Percentiles rank a stretch among this genome's conserved stretches.
phyloP scores from a whole-genome alignment of 2,113 vertebrate genomes.

The Machaerirhynchus nigripectus region DNA sequence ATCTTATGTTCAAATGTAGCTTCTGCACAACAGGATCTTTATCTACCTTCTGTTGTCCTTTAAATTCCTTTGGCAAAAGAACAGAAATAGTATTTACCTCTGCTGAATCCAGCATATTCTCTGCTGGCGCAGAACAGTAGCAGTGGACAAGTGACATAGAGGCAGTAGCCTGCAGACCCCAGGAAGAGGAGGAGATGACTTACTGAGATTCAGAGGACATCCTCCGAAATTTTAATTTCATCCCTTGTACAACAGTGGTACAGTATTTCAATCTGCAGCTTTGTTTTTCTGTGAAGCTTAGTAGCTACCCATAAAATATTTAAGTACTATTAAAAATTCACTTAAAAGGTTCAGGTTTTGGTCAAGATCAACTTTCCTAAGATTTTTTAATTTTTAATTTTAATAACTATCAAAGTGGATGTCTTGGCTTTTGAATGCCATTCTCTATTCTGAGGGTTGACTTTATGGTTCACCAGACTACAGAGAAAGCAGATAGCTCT shows the following conservation, averaged over 20 bases:
- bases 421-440: not conserved
- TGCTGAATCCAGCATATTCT: not conserved
- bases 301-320: not conserved
- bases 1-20: not conserved
- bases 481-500: not conserved
- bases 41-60: not conserved
- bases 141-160: not conserved
- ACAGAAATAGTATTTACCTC: not conserved
- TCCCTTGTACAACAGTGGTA: not conserved
- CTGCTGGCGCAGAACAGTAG: not conserved
- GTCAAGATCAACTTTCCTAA: not conserved
- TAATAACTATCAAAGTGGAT: not conserved
- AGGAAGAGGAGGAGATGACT: not conserved
- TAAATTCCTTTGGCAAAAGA: not conserved
- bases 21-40: not conserved
- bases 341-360: not conserved
- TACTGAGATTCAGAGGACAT: not conserved
- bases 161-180: not conserved
- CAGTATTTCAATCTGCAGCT: not conserved
- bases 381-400: not conserved
- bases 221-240: not conserved
- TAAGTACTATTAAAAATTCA: not conserved
- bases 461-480: not conserved
- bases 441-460: not conserved
- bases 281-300: not conserved